Conservation (phyloP, 2,113 vertebrate species). For the Hystrix cristata region DNA sequence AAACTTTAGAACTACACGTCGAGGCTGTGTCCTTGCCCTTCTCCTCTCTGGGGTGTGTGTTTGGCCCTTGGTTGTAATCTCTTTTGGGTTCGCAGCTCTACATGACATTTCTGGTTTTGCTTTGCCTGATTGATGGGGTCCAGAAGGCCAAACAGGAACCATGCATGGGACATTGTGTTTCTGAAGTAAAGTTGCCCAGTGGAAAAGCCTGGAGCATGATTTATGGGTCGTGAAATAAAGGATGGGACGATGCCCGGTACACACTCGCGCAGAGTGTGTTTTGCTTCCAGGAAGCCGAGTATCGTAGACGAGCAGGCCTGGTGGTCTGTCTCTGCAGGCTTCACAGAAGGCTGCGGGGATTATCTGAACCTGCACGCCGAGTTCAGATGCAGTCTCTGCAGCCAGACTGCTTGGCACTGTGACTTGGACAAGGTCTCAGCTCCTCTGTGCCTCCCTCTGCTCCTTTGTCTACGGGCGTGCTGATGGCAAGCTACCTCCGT, state of each 20-base stretch:
- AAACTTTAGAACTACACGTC: not conserved
- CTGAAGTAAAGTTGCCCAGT: not conserved
- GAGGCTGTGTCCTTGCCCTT: not conserved
- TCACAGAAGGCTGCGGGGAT: not conserved
- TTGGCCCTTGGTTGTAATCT: not conserved
- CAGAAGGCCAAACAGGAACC: not conserved
- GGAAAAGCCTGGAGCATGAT: slow-evolving; percentile 11
- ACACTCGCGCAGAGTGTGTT: not conserved
- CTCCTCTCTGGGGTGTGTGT: not conserved
- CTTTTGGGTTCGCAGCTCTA: not conserved
- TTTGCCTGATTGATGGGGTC: not conserved
- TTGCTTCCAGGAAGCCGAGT: slow-evolving; percentile 29
- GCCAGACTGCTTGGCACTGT: rapidly evolving
- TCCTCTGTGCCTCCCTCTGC: not conserved
- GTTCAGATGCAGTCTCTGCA: not conserved
- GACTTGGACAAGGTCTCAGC: not conserved
- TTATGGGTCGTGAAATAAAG: not conserved
- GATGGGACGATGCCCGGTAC: not conserved
- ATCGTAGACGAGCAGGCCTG: not conserved
- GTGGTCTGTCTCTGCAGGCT: not conserved
- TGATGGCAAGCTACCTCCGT: not conserved
- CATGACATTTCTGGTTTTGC: slow-evolving; percentile 38
- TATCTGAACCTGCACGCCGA: not conserved
- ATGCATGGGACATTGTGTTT: not conserved
- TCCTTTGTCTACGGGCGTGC: not conserved